Conservation (phyloP, 1,140 invertebrate genomes). For the Tetraneura akinire region DNA sequence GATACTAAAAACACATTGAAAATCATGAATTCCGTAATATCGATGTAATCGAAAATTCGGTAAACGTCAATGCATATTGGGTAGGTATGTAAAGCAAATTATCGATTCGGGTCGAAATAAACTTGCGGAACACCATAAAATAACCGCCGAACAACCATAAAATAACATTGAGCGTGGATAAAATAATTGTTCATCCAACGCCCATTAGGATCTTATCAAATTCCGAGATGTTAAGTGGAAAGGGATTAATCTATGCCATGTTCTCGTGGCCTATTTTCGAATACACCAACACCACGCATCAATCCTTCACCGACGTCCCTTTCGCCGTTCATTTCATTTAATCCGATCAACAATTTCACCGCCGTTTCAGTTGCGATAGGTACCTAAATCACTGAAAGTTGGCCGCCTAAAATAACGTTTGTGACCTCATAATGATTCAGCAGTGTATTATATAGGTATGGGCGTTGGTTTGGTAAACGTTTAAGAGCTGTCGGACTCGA, state of each 20-base stretch:
- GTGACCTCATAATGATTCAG: constrained; percentile 13
- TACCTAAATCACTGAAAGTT: constrained; percentile 1
- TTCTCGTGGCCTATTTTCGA: neutral
- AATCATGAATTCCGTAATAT: no score
- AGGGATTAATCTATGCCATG: neutral
- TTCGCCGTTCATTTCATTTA: neutral
- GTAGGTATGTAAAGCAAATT: no score
- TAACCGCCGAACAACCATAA: neutral
- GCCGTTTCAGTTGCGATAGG: neutral
- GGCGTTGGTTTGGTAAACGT: neutral
- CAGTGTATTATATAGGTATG: neutral
- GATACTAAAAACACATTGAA: no score
- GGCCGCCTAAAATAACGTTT: constrained; percentile 6
- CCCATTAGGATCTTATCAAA: neutral
- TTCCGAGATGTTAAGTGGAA: neutral
- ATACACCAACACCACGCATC: neutral
- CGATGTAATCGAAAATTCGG: no score
- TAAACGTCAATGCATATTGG: no score
- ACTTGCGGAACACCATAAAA: no score
- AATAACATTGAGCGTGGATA: neutral
- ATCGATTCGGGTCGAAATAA: no score
- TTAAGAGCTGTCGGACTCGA: neutral
- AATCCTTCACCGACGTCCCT: neutral
- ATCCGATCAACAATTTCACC: neutral
- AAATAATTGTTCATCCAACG: neutral